Evolutionary conservation across 2,888 invertebrate genomes (phyloP), one percentile per base, ranked within the genome.

Genomic region (Thereva unica): DNA sequence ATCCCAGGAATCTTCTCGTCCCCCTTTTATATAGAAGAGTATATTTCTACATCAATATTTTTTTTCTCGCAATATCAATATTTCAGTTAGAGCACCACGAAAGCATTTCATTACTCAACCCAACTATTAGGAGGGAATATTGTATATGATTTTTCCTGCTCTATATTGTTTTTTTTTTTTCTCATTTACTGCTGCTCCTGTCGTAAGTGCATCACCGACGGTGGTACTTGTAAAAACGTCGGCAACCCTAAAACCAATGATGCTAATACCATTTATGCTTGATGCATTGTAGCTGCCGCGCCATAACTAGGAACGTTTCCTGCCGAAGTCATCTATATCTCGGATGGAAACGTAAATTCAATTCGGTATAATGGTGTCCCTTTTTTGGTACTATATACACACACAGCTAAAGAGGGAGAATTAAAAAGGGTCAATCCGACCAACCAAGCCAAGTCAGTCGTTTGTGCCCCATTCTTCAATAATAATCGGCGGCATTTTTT

Each of bases 41-140:
- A 23, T 37, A 35, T 12, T 12, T 37, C 45, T 37, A 41, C 57
- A 59, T 47, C 45, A 59, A 38, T 38, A 35, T 54, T 42, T 47
- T 55, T 12, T 59, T 47, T 61, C 23, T 50, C 38, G 40, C 38
- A 50, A 49, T 61, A 61, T 61, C 61, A 61, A 61, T 61, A 50
- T 61, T 61, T 61, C 61, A 61, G 61, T 61, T 61, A 38, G 10
- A 41, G 9, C 37, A 50, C 38, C 49, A 50, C 61, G 50, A 61
- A 50, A 50, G 50, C 61, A 61, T 61, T 61, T 49, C 61, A 50
- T 61, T 40, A 38, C 61, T 10, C n/a, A 61, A 50, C 49, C 40
- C 61, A 41, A 41, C 61, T 61, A 61, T 61, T 61, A 61, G 41
- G 61, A 61, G 61, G 61, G 50, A 49, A 61, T 61, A 23, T 23